Evolutionary conservation across 2,888 invertebrate species (phyloP).

Genomic region (Margaritifera margaritifera): DNA sequence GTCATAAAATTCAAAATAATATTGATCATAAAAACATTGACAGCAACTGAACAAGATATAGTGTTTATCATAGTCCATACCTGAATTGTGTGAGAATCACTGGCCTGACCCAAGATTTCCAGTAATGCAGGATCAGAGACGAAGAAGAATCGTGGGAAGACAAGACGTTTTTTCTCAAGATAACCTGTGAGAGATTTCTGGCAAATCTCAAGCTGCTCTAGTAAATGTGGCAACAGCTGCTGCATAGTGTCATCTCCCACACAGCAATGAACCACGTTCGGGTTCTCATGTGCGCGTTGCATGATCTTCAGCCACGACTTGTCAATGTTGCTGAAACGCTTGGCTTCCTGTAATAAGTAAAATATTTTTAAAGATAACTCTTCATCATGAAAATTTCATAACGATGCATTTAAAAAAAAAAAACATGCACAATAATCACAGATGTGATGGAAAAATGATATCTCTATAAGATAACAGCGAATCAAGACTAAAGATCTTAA

Average conservation of each 20-base stretch:
- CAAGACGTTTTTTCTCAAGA: conserved; percentile 73
- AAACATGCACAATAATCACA: too few relatives aligned
- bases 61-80: conserved; percentile 31
- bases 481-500: too few relatives aligned
- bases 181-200: conserved; percentile 95
- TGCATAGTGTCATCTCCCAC: conserved; percentile 95
- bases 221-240: conserved; percentile 92
- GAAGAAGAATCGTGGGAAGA: conserved; percentile 73
- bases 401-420: too few relatives aligned
- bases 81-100: conserved; percentile 74
- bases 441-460: too few relatives aligned
- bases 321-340: conserved; percentile 91
- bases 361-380: background rate
- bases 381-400: too few relatives aligned
- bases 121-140: conserved; percentile 74
- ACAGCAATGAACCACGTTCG: conserved; percentile 95
- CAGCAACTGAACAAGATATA: background rate
- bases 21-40: background rate
- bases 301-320: conserved; percentile 97
- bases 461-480: too few relatives aligned
- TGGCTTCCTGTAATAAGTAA: conserved; percentile 63
- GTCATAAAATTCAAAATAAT: too few relatives aligned
- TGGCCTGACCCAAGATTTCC: conserved; percentile 74
- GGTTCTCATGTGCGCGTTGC: conserved; percentile 95
- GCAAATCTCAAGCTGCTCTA: conserved; percentile 96